Percentiles rank a stretch among this genome's conserved stretches.
These are phyloP conservation scores for Polia nebulosa DNA, from an alignment of 2,888 invertebrate species.

Conservation along the genomic window DNA sequence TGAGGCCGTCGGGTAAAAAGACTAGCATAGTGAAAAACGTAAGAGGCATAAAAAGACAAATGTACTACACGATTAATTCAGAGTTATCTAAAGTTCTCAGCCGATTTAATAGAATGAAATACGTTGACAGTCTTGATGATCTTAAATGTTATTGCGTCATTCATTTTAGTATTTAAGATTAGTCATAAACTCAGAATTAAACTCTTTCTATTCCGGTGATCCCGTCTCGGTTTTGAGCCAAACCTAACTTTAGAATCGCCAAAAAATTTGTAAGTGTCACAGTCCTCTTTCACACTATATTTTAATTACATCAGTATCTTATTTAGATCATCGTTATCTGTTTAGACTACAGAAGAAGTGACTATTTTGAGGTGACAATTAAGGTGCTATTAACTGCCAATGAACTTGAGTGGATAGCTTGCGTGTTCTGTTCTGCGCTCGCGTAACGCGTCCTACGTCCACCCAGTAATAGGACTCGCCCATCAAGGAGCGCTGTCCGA, in stretches of 20 bases:
- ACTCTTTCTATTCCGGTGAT: slow-evolving; percentile 41
- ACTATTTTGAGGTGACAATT: neutral
- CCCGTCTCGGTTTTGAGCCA: slow-evolving; percentile 60
- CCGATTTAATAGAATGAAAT: slow-evolving; percentile 22
- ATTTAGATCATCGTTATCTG: slow-evolving; percentile 2
- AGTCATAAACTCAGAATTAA: slow-evolving; percentile 47
- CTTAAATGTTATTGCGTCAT: slow-evolving; percentile 13
- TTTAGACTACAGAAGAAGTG: neutral
- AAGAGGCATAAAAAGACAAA: neutral
- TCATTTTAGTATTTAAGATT: slow-evolving; percentile 28
- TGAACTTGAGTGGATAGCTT: too few species aligned
- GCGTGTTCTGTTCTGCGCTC: too few species aligned
- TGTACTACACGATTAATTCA: neutral
- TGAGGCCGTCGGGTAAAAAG: too few species aligned
- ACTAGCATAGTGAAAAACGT: too few species aligned
- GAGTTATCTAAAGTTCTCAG: neutral
- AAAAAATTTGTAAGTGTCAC: slow-evolving; percentile 19
- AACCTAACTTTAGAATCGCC: slow-evolving; percentile 49
- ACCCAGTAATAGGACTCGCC: too few species aligned
- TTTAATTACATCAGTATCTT: neutral
- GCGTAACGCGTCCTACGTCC: too few species aligned
- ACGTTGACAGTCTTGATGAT: slow-evolving; percentile 9
- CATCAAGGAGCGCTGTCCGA: too few species aligned
- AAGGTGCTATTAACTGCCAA: too few species aligned
- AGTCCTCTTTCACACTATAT: slow-evolving; percentile 13